Conservation (phyloP, 2,888 invertebrate species). For the Stenodera caucasica region DNA sequence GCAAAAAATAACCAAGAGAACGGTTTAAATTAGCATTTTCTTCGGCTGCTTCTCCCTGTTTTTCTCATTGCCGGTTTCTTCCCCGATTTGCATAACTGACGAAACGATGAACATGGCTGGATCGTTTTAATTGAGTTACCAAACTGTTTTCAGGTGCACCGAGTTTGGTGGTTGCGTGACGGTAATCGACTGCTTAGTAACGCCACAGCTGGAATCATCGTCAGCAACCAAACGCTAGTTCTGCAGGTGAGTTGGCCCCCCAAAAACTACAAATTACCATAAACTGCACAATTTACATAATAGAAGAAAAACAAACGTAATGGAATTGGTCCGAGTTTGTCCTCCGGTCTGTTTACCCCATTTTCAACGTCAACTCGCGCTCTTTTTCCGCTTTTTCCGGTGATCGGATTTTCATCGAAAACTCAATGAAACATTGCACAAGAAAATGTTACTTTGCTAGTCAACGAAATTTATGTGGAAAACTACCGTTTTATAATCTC, state of each 20-base stretch:
- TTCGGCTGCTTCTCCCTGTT: neutral
- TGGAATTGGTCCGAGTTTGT: neutral
- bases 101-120: slow-evolving; percentile 15
- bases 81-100: slow-evolving; percentile 32
- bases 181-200: slow-evolving; percentile 70
- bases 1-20: too few species aligned
- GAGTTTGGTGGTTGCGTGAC: slow-evolving; percentile 59
- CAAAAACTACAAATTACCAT: too few species aligned
- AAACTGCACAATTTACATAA: neutral
- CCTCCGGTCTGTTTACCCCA: too few species aligned
- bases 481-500: too few species aligned
- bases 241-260: slow-evolving; percentile 67
- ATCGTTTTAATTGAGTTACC: slow-evolving; percentile 33
- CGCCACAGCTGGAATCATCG: slow-evolving; percentile 72
- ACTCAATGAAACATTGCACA: neutral
- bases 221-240: slow-evolving; percentile 80
- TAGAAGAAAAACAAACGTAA: neutral
- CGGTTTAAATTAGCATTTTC: slow-evolving; percentile 28
- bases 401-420: neutral
- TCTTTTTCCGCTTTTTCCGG: neutral
- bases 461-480: too few species aligned
- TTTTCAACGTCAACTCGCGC: too few species aligned
- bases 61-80: neutral
- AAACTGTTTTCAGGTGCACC: slow-evolving; percentile 48
- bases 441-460: too few species aligned